phyloP scores from a whole-genome alignment of 2,797 vertebrate genomes.

The Chelon labrosus region DNA sequence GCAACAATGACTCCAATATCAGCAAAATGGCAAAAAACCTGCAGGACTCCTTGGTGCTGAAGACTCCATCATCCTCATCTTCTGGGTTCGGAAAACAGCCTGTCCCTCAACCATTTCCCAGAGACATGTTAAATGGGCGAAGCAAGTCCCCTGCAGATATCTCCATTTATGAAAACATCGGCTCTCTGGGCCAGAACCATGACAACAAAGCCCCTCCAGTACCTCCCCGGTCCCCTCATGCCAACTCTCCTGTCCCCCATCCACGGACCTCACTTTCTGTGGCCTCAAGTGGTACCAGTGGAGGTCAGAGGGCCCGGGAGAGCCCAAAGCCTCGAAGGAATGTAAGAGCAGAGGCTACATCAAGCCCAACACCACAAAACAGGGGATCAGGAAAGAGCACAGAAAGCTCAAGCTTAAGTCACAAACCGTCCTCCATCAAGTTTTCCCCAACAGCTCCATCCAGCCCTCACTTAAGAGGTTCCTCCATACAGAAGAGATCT shows the following conservation, averaged over 20 bases:
- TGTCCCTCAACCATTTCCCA: constrained; percentile 64
- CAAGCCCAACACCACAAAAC: constrained; percentile 74
- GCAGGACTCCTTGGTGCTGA: constrained; percentile 90
- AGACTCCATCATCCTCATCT: constrained; percentile 55
- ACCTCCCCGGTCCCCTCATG: constrained; percentile 83
- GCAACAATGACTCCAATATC: constrained; percentile 78
- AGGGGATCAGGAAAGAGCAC: constrained; percentile 64
- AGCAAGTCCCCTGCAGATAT: constrained; percentile 80
- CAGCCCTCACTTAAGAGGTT: constrained; percentile 76
- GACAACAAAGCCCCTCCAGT: constrained; percentile 81
- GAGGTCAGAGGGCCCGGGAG: constrained; percentile 65
- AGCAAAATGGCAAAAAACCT: constrained; percentile 90
- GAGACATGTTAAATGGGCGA: constrained; percentile 85
- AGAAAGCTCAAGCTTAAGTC: constrained; percentile 72
- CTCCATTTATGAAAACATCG: constrained; percentile 88
- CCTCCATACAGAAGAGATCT: constrained; percentile 86
- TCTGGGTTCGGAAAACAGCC: constrained; percentile 71
- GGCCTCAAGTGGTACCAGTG: constrained; percentile 38
- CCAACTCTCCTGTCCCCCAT: constrained; percentile 78
- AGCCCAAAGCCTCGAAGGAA: constrained; percentile 79
- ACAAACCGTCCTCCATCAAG: constrained; percentile 67
- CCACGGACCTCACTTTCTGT: constrained; percentile 74
- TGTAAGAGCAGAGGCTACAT: constrained; percentile 67
- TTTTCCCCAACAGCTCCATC: constrained; percentile 73
- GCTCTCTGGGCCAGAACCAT: constrained; percentile 76